Percentiles rank a stretch among this genome's conserved stretches.
Evolutionary conservation across 2,888 invertebrate species (phyloP).

Genomic region (Aporophyla nigra): DNA sequence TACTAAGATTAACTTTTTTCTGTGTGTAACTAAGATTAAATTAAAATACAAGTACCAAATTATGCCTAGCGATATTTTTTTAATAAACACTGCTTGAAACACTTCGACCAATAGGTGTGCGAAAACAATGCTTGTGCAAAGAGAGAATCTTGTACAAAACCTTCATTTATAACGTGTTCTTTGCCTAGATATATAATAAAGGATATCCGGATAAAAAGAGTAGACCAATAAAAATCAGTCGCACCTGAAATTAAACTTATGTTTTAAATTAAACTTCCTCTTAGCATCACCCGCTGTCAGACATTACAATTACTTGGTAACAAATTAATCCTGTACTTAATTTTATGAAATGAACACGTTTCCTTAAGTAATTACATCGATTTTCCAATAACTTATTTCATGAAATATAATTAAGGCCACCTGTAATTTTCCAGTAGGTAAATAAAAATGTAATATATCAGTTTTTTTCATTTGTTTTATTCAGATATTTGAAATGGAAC

Average conservation of each 20-base stretch:
- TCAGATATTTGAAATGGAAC: background rate
- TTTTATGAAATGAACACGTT: background rate
- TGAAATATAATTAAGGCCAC: constrained; percentile 1
- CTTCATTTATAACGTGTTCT: background rate
- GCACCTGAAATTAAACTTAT: background rate
- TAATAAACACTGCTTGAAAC: background rate
- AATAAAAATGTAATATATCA: background rate
- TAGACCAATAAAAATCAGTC: background rate
- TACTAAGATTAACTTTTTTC: too few species aligned
- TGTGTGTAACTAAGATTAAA: too few species aligned
- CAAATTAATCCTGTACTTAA: background rate
- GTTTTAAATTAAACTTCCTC: background rate
- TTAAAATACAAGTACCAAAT: too few species aligned
- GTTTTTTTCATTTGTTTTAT: background rate
- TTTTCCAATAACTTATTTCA: background rate
- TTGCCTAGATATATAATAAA: background rate
- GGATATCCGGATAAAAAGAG: background rate
- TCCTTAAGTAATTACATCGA: background rate
- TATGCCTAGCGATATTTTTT: too few species aligned
- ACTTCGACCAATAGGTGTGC: background rate
- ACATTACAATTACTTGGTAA: background rate
- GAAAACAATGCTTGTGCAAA: background rate
- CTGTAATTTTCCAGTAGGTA: background rate
- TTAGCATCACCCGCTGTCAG: background rate
- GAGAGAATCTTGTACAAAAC: background rate